Conservation (phyloP, 1,140 invertebrate species). For the Aphaenogaster ashmeadi region DNA sequence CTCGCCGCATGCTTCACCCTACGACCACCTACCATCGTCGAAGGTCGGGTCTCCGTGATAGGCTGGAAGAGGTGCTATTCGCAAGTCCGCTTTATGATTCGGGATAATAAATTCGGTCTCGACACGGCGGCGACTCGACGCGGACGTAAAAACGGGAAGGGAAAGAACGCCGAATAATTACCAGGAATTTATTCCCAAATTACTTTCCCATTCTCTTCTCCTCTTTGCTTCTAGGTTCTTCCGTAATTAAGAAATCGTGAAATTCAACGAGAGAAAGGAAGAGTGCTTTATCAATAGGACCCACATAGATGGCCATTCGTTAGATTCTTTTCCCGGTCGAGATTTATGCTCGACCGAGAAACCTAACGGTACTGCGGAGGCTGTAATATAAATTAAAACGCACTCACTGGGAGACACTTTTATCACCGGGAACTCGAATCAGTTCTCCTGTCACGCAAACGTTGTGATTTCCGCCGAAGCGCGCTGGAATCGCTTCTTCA, state of each 20-base stretch:
- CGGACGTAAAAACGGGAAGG: background rate
- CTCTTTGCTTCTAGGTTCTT: background rate
- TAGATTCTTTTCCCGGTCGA: slow-evolving; percentile 1
- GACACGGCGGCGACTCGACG: background rate
- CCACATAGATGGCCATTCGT: background rate
- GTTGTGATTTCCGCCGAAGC: slow-evolving; percentile 44
- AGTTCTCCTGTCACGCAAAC: slow-evolving; percentile 28
- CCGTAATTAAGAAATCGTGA: background rate
- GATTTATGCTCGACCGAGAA: slow-evolving; percentile 14
- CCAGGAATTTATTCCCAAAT: background rate
- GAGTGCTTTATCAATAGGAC: background rate
- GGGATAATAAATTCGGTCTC: background rate
- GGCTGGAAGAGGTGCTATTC: slow-evolving; percentile 6
- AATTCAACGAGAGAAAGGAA: background rate
- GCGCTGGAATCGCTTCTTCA: slow-evolving; percentile 37
- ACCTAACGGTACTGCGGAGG: background rate
- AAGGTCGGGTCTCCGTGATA: slow-evolving; percentile 13
- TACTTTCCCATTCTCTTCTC: background rate
- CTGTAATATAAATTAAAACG: slow-evolving; percentile 52
- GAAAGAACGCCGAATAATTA: background rate
- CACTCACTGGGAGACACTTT: slow-evolving; percentile 27
- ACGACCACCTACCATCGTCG: slow-evolving; percentile 63
- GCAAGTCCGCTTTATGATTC: background rate
- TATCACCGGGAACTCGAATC: slow-evolving; percentile 35
- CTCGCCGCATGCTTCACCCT: slow-evolving; percentile 9